These are phyloP conservation scores for Xenentodon cancila DNA, from an alignment of 2,797 vertebrate genomes.

Conservation along the genomic window DNA sequence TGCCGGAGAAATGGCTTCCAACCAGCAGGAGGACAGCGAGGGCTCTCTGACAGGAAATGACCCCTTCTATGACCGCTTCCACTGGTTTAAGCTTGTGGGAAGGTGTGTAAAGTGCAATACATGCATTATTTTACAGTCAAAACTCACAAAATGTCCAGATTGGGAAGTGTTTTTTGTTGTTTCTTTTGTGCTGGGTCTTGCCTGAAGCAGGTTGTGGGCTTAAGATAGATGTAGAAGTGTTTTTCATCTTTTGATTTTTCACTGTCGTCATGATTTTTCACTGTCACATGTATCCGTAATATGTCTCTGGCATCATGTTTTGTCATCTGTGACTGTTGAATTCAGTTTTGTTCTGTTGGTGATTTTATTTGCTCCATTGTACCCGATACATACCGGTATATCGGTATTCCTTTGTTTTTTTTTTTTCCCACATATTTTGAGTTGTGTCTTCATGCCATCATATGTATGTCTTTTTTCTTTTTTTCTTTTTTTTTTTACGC, in stretches of 20 bases:
- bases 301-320: constrained; percentile 12
- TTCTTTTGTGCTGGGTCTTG: neutral
- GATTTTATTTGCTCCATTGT: constrained; percentile 19
- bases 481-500: constrained; percentile 23
- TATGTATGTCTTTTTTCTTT: neutral
- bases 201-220: neutral
- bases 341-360: constrained; percentile 18
- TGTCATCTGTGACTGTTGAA: constrained; percentile 20
- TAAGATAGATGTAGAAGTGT: neutral
- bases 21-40: constrained; percentile 87
- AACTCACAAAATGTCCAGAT: neutral
- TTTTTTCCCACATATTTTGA: constrained; percentile 38
- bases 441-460: constrained; percentile 4
- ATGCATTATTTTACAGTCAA: neutral
- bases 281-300: neutral
- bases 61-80: constrained; percentile 98
- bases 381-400: constrained; percentile 22
- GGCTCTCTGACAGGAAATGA: constrained; percentile 90
- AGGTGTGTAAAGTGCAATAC: constrained; percentile 82
- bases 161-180: neutral
- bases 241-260: constrained; percentile 15
- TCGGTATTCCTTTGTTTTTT: constrained; percentile 13
- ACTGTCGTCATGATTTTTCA: constrained; percentile 29
- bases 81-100: constrained; percentile 98
- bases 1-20: constrained; percentile 93